These are phyloP conservation scores for Rhineura floridana DNA, from an alignment of 2,113 vertebrate species.

Conservation along the genomic window DNA sequence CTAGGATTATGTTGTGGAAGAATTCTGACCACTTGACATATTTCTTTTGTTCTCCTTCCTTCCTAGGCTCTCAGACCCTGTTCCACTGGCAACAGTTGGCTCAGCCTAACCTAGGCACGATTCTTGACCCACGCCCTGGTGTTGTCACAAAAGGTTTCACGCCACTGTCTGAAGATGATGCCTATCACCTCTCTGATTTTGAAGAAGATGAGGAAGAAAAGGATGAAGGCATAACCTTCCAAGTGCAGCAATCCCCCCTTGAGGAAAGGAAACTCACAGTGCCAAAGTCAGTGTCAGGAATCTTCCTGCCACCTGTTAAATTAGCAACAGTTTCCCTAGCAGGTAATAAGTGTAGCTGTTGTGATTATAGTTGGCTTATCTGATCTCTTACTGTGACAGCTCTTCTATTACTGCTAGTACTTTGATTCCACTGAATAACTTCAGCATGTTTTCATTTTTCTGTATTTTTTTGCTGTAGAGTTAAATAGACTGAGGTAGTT, in stretches of 20 bases:
- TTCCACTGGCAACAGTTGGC: constrained; percentile 98
- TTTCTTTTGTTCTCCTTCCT: constrained; percentile 10
- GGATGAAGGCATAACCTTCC: constrained; percentile 88
- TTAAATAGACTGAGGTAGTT: not conserved
- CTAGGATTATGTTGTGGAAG: not conserved
- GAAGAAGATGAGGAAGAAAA: constrained; percentile 89
- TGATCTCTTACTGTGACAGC: not conserved
- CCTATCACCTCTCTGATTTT: constrained; percentile 88
- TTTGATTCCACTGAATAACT: not conserved
- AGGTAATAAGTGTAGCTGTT: constrained; percentile 67
- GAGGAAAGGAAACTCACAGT: constrained; percentile 72
- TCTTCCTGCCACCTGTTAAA: constrained; percentile 75
- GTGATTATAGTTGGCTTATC: not conserved
- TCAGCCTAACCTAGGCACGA: constrained; percentile 92
- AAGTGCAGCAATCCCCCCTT: constrained; percentile 76
- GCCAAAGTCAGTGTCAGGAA: constrained; percentile 60
- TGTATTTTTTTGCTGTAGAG: not conserved
- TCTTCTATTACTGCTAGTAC: not conserved
- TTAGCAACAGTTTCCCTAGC: constrained; percentile 67
- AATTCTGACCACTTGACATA: not conserved
- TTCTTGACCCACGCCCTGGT: constrained; percentile 93
- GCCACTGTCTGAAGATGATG: constrained; percentile 79
- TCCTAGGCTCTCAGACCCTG: constrained; percentile 93
- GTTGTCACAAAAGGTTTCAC: constrained; percentile 96
- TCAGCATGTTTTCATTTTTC: not conserved